Base-by-base conservation (phyloP, 2,113 vertebrate genomes). In the Pluvialis apricaria region DNA sequence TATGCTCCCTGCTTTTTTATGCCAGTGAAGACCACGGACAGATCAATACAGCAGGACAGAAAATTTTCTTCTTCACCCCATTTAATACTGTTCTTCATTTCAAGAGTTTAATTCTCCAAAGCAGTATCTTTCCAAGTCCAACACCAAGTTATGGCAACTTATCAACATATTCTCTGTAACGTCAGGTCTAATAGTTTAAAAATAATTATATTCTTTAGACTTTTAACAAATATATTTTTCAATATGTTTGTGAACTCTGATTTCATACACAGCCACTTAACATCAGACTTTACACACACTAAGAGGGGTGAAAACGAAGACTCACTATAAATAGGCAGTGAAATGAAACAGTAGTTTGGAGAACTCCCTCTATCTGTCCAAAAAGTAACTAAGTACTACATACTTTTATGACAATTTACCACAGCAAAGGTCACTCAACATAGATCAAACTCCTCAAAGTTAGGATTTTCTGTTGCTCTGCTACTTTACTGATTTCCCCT, bases 1-100 rank as follows among this genome's bases (percentile, higher is more conserved):
- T 95, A 93, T 17, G 73, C 91, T 90, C 94, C 47, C 73, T 60
- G 62, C 68, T 80, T 95, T 86, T 71, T 42, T 87, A 79, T 32
- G 71, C 49, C 62, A 72, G 86, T 64, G 65, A 95, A 94, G 92
- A 75, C 45, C 76, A 91, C 10, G 5, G 88, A 60, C 68, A 91
- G 88, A 95, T 90, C 84, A 73, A 92, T 62, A 82, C 14, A 75
- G 61, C 58, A 85, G 78, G 78, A 73, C 71, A 85, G 82, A 79
- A 52, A 73, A 57, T 68, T n/a, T 61, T 82, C 78, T 77, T 86
- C 70, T 88, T 65, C 40, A 49, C 18, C 72, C 28, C 19, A 34
- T 69, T 84, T 51, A 62, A 92, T 26, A 45, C 16, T 34, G 15
- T 13, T 79, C 29, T 76, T 83, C 51, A 71, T 49, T 85, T 92